These are phyloP conservation scores for Drosophila obscura DNA, from an alignment of 1,140 invertebrate species.

Conservation along the genomic window DNA sequence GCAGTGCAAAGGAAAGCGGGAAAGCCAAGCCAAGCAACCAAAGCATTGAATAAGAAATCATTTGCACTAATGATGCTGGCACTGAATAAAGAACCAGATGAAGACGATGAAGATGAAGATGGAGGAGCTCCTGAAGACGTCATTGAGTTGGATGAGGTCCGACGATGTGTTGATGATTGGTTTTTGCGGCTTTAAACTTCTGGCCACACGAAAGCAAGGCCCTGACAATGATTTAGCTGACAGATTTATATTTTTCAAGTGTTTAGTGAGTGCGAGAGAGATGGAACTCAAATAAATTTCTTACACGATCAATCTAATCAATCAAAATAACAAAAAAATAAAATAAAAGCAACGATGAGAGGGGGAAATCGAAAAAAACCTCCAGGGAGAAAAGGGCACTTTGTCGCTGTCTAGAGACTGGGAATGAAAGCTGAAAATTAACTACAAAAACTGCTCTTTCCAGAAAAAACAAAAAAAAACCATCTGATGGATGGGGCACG, in stretches of 20 bases:
- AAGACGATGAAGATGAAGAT: conserved; percentile 20
- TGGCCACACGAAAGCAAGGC: conserved; percentile 40
- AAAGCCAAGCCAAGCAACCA: conserved; percentile 12
- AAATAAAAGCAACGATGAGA: neutral
- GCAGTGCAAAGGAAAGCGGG: conserved; percentile 6
- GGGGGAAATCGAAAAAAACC: conserved; percentile 6
- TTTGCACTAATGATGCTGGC: conserved; percentile 61
- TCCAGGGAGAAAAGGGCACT: conserved; percentile 29
- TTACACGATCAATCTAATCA: conserved; percentile 67
- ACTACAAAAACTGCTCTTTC: neutral
- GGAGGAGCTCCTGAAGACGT: neutral
- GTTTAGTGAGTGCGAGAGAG: neutral
- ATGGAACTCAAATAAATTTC: conserved; percentile 56
- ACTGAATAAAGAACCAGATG: conserved; percentile 28
- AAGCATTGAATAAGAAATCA: conserved; percentile 64
- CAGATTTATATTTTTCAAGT: conserved; percentile 1
- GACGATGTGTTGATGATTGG: conserved; percentile 6
- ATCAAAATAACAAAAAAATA: conserved; percentile 63
- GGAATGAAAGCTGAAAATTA: neutral
- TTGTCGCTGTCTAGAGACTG: conserved; percentile 42
- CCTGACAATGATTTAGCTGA: conserved; percentile 48
- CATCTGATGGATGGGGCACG: conserved; percentile 54
- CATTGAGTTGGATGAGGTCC: conserved; percentile 9
- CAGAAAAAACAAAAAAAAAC: conserved; percentile 1
- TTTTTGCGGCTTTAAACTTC: conserved; percentile 41